phyloP scores from a whole-genome alignment of 2,888 invertebrate species.

The Pristionchus japonicus region DNA sequence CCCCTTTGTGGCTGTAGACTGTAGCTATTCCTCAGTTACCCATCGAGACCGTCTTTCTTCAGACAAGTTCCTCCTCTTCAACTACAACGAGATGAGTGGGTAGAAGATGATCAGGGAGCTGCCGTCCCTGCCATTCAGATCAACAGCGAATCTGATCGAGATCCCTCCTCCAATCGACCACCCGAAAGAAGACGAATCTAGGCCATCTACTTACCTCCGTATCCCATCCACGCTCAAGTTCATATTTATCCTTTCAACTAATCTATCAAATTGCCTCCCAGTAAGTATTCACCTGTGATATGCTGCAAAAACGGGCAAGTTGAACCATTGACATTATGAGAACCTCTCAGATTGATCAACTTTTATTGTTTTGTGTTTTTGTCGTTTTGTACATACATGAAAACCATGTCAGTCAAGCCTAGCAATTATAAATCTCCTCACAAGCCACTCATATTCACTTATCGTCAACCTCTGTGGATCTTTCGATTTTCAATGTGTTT shows the following conservation, averaged over 20 bases:
- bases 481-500: constrained; percentile 33
- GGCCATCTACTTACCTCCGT: not conserved
- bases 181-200: constrained; percentile 46
- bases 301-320: constrained; percentile 10
- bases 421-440: constrained; percentile 10
- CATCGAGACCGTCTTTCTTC: not conserved
- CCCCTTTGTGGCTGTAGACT: constrained; percentile 30
- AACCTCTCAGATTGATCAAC: not conserved
- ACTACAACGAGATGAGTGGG: constrained; percentile 46
- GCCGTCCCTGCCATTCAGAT: constrained; percentile 43
- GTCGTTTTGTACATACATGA: constrained; percentile 37
- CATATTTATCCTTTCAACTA: not conserved
- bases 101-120: constrained; percentile 30
- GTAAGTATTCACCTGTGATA: constrained; percentile 42
- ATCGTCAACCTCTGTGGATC: constrained; percentile 31
- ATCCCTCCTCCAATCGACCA: constrained; percentile 25
- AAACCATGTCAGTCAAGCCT: constrained; percentile 20
- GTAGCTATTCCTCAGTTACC: not conserved
- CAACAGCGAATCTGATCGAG: constrained; percentile 38
- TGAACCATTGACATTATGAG: constrained; percentile 20
- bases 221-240: not conserved
- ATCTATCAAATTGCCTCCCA: constrained; percentile 40
- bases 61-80: constrained; percentile 43
- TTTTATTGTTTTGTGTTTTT: constrained; percentile 30
- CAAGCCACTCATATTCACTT: constrained; percentile 31